Evolutionary conservation across 2,797 vertebrate species (phyloP).

Genomic region (Pantherophis alleghaniensis): DNA sequence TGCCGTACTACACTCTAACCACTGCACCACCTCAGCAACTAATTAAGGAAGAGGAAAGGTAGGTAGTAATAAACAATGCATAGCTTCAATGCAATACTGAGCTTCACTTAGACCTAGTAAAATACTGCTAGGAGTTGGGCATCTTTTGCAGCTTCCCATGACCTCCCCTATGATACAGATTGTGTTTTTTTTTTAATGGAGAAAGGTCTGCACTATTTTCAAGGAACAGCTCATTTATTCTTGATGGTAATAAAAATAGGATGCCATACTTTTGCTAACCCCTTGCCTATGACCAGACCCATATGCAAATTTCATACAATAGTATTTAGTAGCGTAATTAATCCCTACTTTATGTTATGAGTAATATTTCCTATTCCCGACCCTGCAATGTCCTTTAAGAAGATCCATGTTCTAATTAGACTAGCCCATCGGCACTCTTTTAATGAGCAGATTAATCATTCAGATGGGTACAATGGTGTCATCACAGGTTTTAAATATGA

Average conservation of each 20-base stretch:
- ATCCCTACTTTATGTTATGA: constrained; percentile 85
- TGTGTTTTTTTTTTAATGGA: constrained; percentile 61
- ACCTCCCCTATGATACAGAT: constrained; percentile 48
- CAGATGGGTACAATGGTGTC: constrained; percentile 83
- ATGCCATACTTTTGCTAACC: constrained; percentile 77
- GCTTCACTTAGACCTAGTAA: not conserved
- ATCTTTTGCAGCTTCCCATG: not conserved
- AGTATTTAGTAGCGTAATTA: constrained; percentile 86
- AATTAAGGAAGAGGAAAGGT: not conserved
- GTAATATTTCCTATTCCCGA: constrained; percentile 85
- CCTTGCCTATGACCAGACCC: constrained; percentile 76
- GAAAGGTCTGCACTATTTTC: constrained; percentile 62
- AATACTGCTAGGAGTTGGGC: not conserved
- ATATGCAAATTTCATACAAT: constrained; percentile 84
- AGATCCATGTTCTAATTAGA: constrained; percentile 89
- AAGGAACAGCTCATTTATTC: constrained; percentile 57
- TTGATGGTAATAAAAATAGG: constrained; percentile 71
- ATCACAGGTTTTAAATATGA: constrained; percentile 86
- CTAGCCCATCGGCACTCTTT: constrained; percentile 85
- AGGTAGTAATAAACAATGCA: not conserved
- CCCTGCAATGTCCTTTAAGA: constrained; percentile 85
- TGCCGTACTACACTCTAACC: too few species aligned
- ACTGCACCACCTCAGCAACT: not conserved
- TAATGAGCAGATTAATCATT: constrained; percentile 89
- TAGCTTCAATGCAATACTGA: not conserved